Evolutionary conservation across 2,888 invertebrate species (phyloP).

Genomic region (Phymatocera aterrima): DNA sequence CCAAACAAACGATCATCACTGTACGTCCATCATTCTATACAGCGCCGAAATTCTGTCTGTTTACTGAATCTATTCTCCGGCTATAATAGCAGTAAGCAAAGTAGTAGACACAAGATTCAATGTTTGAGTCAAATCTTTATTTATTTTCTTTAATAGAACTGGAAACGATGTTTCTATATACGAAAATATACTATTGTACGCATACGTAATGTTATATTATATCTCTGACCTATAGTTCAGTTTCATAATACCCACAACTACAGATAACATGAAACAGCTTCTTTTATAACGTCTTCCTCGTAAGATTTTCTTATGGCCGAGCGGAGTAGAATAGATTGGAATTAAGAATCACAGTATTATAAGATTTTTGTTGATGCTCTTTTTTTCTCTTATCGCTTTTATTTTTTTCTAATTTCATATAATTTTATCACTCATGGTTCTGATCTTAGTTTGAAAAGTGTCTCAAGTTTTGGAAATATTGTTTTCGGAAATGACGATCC

Average conservation of each 20-base stretch:
- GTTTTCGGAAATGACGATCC: conserved; percentile 37
- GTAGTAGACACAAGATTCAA: background rate
- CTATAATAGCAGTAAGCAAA: background rate
- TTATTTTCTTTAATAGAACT: conserved; percentile 21
- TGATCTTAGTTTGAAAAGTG: background rate
- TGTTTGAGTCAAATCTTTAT: conserved; percentile 1
- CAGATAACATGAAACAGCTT: background rate
- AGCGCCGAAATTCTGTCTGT: conserved; percentile 14
- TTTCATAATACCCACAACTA: conserved; percentile 10
- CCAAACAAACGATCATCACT: conserved; percentile 25
- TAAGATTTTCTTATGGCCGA: background rate
- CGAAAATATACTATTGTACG: too few species aligned
- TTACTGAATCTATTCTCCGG: conserved; percentile 28
- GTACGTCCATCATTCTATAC: background rate
- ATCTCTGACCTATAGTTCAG: conserved; percentile 13
- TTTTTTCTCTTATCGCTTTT: too few species aligned
- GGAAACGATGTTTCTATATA: conserved; percentile 5
- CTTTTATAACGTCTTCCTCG: background rate
- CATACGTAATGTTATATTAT: background rate
- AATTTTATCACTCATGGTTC: too few species aligned
- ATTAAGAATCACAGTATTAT: too few species aligned
- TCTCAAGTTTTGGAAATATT: conserved; percentile 28
- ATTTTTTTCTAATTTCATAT: background rate
- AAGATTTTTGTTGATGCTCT: too few species aligned
- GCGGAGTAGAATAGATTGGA: too few species aligned